Evolutionary conservation across 30 jellyfish, hydroid and myxozoan species (phyloP), one percentile per base, ranked within the genome.

Genomic region (Sanderia malayensis): DNA sequence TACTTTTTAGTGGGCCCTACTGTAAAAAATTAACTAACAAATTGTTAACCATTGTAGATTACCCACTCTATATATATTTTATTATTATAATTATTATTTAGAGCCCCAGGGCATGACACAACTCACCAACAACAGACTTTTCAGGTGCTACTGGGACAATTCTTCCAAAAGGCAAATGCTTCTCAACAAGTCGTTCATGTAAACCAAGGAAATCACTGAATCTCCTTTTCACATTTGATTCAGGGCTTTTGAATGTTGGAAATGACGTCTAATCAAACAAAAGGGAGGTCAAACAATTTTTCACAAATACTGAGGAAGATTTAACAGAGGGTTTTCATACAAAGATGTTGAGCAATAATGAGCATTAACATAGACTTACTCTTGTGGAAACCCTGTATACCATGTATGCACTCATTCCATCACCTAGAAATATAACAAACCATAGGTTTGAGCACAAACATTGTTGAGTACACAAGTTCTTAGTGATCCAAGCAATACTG

Each of bases 351-450:
- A 10, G 1, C 17, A 34, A 20, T n/a, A 15, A 15, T 6, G 30
- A 25, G 52, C 21, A 58, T 4, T 22, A 62, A 7, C 24, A 19
- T 8, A 23, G 1, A 17, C 83, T 45, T 45, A 86, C 96, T 83
- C 47, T 52, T 22, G 97, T 87, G 8, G 90, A 41, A 44, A 90
- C 97, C 23, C 76, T 55, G 79, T 90, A 90, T 59, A 88, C 94
- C 94, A 83, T 90, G 87, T 74, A 90, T 34, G 97, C 95, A 83
- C 97, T 73, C 97, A 90, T 90, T 2, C 97, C 97, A 69, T 90
- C 97, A 49, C 97, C 97, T 90, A 34, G 13, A 67, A 1, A 26
- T 4, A 37, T 37, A 37, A 13, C 6, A 37, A 4, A 37, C 13
- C 13, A 37, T 37, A 6, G 52, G 13, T 37, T 37, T 37, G n/a